Base-by-base conservation (phyloP, 2,888 invertebrate species). In the Microplitis deprimator region DNA sequence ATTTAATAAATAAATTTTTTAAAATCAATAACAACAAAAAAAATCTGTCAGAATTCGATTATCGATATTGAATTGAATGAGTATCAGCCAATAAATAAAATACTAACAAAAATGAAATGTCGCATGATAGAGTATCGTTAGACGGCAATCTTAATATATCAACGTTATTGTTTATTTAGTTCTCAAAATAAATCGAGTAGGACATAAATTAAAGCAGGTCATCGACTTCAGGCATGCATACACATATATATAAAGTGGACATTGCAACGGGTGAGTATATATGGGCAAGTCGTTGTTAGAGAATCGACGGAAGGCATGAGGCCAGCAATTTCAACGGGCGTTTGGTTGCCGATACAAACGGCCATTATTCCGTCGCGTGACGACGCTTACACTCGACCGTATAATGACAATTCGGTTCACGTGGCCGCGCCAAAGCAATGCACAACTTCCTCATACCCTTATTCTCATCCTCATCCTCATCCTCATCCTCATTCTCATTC, bases 361-460 rank as follows among this genome's bases (percentile, higher is more conserved):
- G 60, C 79, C 79, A 81, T 79, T 81, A 82, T 81, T 80, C 79
- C 73, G 78, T 81, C 77, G 81, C 79, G 79, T 81, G 80, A 77
- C 77, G 80, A 77, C 77, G 65, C 61, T 67, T 69, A 80, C 77
- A 64, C 76, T 78, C 78, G 68, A 65, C 73, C 78, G 40, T 75
- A 77, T 82, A 83, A 83, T 82, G 82, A 82, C 83, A 82, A 82
- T 82, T 82, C 79, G 78, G 73, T 81, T 81, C 80, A 79, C 81
- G 77, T 79, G 80, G 75, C 74, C 78, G 79, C 81, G 74, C 78
- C 80, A 80, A 82, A 78, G 79, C 80, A 78, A 77, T 80, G 77
- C 79, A 73, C 78, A 76, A 71, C 75, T 73, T 69, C 73, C 64
- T 78, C 75, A 73, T 71, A 76, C 41, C 71, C 29, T 29, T 29